Evolutionary conservation across 2,797 vertebrate genomes (phyloP), one percentile per base, ranked within the genome.

Genomic region (Neosilurus mollespiculum): DNA sequence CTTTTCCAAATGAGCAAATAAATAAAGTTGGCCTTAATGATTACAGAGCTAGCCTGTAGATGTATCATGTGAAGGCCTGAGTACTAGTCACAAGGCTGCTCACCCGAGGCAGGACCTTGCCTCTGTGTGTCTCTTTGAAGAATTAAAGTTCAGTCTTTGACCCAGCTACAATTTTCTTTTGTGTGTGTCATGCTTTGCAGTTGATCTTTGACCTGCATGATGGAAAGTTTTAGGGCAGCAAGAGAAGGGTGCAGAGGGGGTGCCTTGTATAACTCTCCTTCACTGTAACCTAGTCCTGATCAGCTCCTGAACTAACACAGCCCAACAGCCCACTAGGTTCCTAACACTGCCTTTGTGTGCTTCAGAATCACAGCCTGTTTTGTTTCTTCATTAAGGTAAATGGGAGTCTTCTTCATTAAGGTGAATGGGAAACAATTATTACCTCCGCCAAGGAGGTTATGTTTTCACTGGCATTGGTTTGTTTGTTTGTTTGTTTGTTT

Each of bases 11-110:
- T 77, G 69, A 87, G 85, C 62, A 84, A 81, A 86, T 83, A 82
- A 83, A 81, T 87, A 87, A 87, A 59, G 64, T 76, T 88, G 80
- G 84, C 84, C 66, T 85, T 84, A 89, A 87, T 86, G 84, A 82
- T 81, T 87, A 83, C 43, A 85, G 84, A 79, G 73, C 81, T 61
- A 72, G 78, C 56, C 81, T 86, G 78, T 81, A 75, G 84, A 88
- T 30, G 3, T 83, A 91, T 92, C 91, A 93, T 90, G 90, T 92
- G 92, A 90, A 77, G 79, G 86, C 79, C 83, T 86, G 87, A 85
- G 85, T 82, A 87, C 81, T 73, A 88, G 90, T 93, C 92, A 93
- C 90, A 91, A 91, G 92, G 87, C 81, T 78, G 34, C 78, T 84
- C 64, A 72, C 87, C 80, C 82, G 51, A 54, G 85, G 87, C 87